These are phyloP conservation scores for Rhinichthys osculus DNA, from an alignment of 2,797 vertebrate genomes.

Conservation along the genomic window DNA sequence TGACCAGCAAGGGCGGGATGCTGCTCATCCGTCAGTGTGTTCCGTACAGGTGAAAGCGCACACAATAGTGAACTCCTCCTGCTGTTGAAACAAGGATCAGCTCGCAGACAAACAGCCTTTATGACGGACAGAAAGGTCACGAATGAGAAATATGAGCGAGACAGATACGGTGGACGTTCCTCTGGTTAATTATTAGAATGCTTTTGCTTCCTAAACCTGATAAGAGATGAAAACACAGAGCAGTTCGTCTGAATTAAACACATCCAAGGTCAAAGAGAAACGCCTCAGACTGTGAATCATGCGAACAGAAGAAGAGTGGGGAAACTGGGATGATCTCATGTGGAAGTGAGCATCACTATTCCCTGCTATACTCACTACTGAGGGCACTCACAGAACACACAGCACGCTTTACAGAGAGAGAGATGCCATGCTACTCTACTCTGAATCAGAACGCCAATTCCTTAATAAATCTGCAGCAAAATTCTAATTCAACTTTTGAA, in stretches of 20 bases:
- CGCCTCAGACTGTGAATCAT: not conserved
- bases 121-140: constrained; percentile 1
- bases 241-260: not conserved
- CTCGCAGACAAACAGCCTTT: constrained; percentile 22
- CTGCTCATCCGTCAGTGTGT: too few relatives aligned
- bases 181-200: too few relatives aligned
- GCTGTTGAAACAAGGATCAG: constrained; percentile 26
- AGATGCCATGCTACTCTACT: not conserved
- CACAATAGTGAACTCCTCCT: too few relatives aligned
- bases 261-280: too few relatives aligned
- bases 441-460: not conserved
- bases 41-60: too few relatives aligned
- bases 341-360: too few relatives aligned
- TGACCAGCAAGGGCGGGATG: not conserved
- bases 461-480: too few relatives aligned
- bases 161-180: not conserved
- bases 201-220: not conserved
- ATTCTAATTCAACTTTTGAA: too few relatives aligned
- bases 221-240: not conserved
- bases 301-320: not conserved
- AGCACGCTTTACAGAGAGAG: not conserved
- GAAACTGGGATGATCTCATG: not conserved
- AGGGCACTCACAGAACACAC: not conserved
- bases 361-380: not conserved
- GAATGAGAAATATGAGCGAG: not conserved